Conservation (phyloP, 1,140 invertebrate species). For the Aphelinus certus region DNA sequence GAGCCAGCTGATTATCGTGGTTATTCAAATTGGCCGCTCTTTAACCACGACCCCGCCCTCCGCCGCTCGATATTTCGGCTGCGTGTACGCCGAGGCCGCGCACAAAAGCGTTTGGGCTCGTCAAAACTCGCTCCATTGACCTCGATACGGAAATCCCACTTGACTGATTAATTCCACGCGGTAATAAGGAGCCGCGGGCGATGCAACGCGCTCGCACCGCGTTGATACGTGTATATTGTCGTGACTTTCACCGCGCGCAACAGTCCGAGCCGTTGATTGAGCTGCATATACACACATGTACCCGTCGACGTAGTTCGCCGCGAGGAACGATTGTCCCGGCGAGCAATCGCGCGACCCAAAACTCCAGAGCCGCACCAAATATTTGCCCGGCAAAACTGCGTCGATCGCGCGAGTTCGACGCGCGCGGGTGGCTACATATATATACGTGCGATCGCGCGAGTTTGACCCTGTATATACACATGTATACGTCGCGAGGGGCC, state of each 20-base stretch:
- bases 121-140: background rate
- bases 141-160: too few species aligned
- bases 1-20: slow-evolving; percentile 35
- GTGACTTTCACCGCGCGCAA: too few species aligned
- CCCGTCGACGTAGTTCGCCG: too few species aligned
- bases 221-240: too few species aligned
- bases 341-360: too few species aligned
- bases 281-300: too few species aligned
- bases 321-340: too few species aligned
- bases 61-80: slow-evolving; percentile 14
- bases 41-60: background rate
- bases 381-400: background rate
- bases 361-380: background rate
- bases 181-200: too few species aligned
- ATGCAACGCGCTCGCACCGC: too few species aligned
- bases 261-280: too few species aligned
- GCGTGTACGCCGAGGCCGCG: slow-evolving; percentile 25
- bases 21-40: slow-evolving; percentile 31
- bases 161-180: too few species aligned
- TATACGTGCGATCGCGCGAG: background rate
- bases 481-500: background rate
- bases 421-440: background rate
- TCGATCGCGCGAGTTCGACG: background rate
- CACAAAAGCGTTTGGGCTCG: too few species aligned
- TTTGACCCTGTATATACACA: background rate